Conservation (phyloP, 2,797 vertebrate species). For the Anguilla pacifica region DNA sequence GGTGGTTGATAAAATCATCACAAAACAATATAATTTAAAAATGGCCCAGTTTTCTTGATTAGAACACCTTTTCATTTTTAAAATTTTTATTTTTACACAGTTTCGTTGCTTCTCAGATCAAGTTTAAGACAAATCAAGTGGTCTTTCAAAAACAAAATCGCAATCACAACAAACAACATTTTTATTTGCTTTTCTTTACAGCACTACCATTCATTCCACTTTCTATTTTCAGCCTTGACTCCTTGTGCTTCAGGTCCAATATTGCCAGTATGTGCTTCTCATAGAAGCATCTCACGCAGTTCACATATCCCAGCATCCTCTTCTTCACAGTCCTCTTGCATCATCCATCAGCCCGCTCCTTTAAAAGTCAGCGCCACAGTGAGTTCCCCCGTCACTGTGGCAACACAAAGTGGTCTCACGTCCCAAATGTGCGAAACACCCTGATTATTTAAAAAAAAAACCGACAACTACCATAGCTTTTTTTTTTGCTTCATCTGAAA, state of each 20-base stretch:
- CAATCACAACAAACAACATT: slow-evolving; percentile 41
- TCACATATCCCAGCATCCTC: slow-evolving; percentile 35
- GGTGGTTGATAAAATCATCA: background rate
- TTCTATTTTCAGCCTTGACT: background rate
- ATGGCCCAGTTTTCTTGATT: slow-evolving; percentile 67
- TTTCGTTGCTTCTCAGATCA: slow-evolving; percentile 38
- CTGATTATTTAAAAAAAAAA: slow-evolving; percentile 64
- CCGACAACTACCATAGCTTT: slow-evolving; percentile 57
- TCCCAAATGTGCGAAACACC: slow-evolving; percentile 55
- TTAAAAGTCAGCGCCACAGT: slow-evolving; percentile 31
- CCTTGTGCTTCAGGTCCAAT: slow-evolving; percentile 32
- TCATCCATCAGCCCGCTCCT: background rate
- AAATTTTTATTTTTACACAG: slow-evolving; percentile 44
- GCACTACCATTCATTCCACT: background rate
- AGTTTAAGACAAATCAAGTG: slow-evolving; percentile 56
- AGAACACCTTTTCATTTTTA: slow-evolving; percentile 48
- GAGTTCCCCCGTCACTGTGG: slow-evolving; percentile 56
- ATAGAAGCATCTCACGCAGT: slow-evolving; percentile 30
- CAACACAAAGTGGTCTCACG: slow-evolving; percentile 61
- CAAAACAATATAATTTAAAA: slow-evolving; percentile 28
- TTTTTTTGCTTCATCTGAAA: slow-evolving; percentile 55
- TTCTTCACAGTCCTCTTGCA: background rate
- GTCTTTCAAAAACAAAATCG: slow-evolving; percentile 48
- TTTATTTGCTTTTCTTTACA: background rate
- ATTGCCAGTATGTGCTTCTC: slow-evolving; percentile 35